Conservation (phyloP, 2,888 invertebrate genomes). For the Drosophila sordidapex region DNA sequence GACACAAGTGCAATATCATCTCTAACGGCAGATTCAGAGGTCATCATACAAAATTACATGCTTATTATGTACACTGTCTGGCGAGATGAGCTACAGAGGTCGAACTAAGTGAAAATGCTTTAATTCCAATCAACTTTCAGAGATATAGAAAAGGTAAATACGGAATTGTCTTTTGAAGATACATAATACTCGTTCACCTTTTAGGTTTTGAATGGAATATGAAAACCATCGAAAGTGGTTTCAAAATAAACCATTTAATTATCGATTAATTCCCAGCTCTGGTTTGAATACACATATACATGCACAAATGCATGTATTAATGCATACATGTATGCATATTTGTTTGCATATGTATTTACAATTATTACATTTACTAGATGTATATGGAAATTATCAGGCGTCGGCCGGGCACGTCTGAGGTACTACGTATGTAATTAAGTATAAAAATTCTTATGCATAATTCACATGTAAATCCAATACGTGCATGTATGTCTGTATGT, state of each 20-base stretch:
- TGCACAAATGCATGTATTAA: conserved; percentile 9
- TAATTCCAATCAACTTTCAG: neutral
- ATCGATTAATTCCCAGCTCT: conserved; percentile 28
- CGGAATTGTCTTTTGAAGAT: conserved; percentile 19
- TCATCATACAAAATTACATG: conserved; percentile 15
- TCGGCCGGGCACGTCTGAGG: conserved; percentile 54
- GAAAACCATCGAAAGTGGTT: conserved; percentile 16
- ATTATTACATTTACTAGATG: conserved; percentile 13
- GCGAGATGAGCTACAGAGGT: conserved; percentile 15
- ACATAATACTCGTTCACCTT: conserved; percentile 10
- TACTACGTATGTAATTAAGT: conserved; percentile 49
- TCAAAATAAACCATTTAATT: conserved; percentile 11
- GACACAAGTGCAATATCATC: conserved; percentile 34
- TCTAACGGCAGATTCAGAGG: neutral
- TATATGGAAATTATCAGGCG: conserved; percentile 57
- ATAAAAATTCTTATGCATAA: conserved; percentile 50
- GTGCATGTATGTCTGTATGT: conserved; percentile 22
- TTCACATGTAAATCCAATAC: conserved; percentile 52
- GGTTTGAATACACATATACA: conserved; percentile 5
- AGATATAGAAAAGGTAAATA: conserved; percentile 6
- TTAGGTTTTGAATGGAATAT: neutral
- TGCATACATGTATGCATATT: conserved; percentile 10
- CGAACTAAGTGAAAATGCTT: conserved; percentile 2
- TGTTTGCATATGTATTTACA: conserved; percentile 38
- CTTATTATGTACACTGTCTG: conserved; percentile 23